phyloP scores from a whole-genome alignment of 2,888 invertebrate species.

The Nomada hirtipes region DNA sequence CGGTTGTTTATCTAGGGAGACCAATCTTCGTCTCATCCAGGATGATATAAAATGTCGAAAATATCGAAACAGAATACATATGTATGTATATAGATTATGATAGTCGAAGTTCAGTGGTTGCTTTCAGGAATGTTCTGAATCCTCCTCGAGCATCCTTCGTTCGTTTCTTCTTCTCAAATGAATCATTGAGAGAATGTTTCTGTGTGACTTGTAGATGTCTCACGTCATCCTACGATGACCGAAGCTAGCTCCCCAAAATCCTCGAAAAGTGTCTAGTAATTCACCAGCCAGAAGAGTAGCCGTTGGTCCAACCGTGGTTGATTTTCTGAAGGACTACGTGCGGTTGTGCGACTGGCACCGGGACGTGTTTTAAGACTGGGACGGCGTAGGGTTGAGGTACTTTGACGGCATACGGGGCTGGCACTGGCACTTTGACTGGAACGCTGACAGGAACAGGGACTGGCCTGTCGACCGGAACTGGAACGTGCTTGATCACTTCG shows the following conservation, averaged over 20 bases:
- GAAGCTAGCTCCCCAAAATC: slow-evolving; percentile 29
- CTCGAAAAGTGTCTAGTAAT: not conserved
- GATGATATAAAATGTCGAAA: not conserved
- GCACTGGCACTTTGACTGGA: slow-evolving; percentile 79
- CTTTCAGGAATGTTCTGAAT: not conserved
- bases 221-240: not conserved
- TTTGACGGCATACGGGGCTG: slow-evolving; percentile 79
- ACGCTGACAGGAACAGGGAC: slow-evolving; percentile 79
- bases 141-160: not conserved
- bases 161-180: not conserved
- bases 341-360: slow-evolving; percentile 74
- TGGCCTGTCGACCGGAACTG: slow-evolving; percentile 79
- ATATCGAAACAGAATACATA: not conserved
- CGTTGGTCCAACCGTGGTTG: slow-evolving; percentile 33
- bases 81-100: not conserved
- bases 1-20: not conserved
- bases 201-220: not conserved
- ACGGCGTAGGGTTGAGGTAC: slow-evolving; percentile 82
- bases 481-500: slow-evolving; percentile 80
- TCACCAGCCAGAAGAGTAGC: slow-evolving; percentile 55
- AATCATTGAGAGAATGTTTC: not conserved
- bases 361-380: slow-evolving; percentile 75
- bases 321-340: slow-evolving; percentile 50
- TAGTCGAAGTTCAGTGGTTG: not conserved
- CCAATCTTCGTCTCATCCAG: slow-evolving; percentile 21